Conservation (phyloP, 2,888 invertebrate species). For the Muschampia plurimacula region DNA sequence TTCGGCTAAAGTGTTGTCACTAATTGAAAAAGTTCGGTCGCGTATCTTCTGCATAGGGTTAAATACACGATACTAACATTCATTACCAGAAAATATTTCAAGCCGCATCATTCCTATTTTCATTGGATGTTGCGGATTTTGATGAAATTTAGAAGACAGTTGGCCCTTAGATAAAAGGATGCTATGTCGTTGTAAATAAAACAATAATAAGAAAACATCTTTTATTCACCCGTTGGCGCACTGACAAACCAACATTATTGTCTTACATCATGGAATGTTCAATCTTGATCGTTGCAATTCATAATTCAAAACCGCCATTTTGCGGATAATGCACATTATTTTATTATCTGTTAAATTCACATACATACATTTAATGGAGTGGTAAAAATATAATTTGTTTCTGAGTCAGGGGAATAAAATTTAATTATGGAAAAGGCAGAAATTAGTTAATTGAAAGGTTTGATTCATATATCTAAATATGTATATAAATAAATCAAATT, state of each 20-base stretch:
- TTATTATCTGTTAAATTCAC: slow-evolving; percentile 1
- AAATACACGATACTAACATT: too few relatives aligned
- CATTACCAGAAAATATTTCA: too few relatives aligned
- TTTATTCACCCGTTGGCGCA: not conserved
- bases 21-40: too few relatives aligned
- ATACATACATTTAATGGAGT: not conserved
- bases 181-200: slow-evolving; percentile 8
- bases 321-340: not conserved
- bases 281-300: slow-evolving; percentile 4
- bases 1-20: too few relatives aligned
- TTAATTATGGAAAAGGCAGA: not conserved
- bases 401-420: not conserved
- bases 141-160: too few relatives aligned
- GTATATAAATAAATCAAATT: too few relatives aligned
- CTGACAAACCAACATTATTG: slow-evolving; percentile 33
- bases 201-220: slow-evolving; percentile 17
- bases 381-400: not conserved
- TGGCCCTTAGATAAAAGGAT: too few relatives aligned
- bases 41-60: too few relatives aligned
- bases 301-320: not conserved
- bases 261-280: slow-evolving; percentile 44
- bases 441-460: too few relatives aligned
- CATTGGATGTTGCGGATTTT: too few relatives aligned
- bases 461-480: too few relatives aligned
- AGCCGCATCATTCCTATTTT: too few relatives aligned